These are phyloP conservation scores for Cyrtonyx montezumae DNA, from an alignment of 2,113 vertebrate genomes.

Conservation along the genomic window DNA sequence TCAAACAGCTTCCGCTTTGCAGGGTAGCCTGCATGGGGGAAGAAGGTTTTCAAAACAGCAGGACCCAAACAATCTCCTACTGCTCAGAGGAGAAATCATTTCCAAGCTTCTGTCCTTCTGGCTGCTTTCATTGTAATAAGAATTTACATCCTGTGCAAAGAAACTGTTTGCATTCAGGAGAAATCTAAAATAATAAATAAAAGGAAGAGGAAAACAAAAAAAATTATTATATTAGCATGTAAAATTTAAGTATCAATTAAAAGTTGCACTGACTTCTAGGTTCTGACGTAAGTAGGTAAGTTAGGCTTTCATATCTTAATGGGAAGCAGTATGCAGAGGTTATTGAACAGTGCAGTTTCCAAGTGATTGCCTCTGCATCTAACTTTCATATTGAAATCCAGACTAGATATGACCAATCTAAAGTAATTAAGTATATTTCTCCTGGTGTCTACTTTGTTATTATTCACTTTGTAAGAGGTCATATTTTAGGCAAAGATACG, in stretches of 20 bases:
- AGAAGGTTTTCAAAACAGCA: slow-evolving; percentile 82
- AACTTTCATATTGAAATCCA: slow-evolving; percentile 62
- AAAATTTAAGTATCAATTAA: slow-evolving; percentile 65
- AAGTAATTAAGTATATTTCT: slow-evolving; percentile 71
- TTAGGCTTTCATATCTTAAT: slow-evolving; percentile 58
- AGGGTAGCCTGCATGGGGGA: slow-evolving; percentile 71
- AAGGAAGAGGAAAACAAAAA: not conserved
- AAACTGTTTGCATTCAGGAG: slow-evolving; percentile 74
- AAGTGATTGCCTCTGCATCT: slow-evolving; percentile 71
- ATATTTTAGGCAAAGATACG: slow-evolving; percentile 45
- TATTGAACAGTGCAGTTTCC: slow-evolving; percentile 56
- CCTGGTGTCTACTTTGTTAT: slow-evolving; percentile 31
- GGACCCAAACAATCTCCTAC: slow-evolving; percentile 79
- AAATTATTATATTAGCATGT: slow-evolving; percentile 70
- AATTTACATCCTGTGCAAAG: slow-evolving; percentile 78
- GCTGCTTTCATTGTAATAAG: slow-evolving; percentile 79
- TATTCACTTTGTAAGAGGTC: slow-evolving; percentile 43
- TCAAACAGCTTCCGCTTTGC: slow-evolving; percentile 80
- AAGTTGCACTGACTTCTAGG: slow-evolving; percentile 52
- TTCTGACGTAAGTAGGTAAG: slow-evolving; percentile 19
- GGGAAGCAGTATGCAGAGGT: not conserved
- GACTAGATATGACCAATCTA: slow-evolving; percentile 63
- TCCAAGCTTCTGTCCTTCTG: slow-evolving; percentile 83
- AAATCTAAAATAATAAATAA: slow-evolving; percentile 51
- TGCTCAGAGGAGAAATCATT: slow-evolving; percentile 77